These are phyloP conservation scores for Heptranchias perlo DNA, from an alignment of 2,113 vertebrate genomes.

Conservation along the genomic window DNA sequence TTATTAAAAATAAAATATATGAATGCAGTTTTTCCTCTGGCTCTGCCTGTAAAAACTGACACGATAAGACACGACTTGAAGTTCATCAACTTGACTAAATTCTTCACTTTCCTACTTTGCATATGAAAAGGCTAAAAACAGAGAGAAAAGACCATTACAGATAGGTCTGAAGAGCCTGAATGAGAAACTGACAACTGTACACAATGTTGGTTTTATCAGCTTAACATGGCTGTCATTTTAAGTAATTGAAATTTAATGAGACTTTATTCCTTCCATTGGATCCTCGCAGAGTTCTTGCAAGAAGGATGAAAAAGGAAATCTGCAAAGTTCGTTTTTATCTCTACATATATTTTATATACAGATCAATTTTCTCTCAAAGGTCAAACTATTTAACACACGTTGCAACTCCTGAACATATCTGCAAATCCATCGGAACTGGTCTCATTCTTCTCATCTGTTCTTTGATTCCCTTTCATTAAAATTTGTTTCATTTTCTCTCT, in stretches of 20 bases:
- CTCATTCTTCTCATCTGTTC: background rate
- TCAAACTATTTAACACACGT: background rate
- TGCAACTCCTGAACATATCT: background rate
- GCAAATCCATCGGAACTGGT: background rate
- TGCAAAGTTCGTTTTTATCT: background rate
- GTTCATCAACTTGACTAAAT: slow-evolving; percentile 76
- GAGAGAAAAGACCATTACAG: slow-evolving; percentile 86
- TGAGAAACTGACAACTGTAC: slow-evolving; percentile 57
- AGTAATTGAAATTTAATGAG: slow-evolving; percentile 62
- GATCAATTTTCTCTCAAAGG: background rate
- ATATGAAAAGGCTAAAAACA: slow-evolving; percentile 68
- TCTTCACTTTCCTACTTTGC: slow-evolving; percentile 68
- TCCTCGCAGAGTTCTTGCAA: too few relatives aligned
- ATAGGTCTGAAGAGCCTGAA: slow-evolving; percentile 75
- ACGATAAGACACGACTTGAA: slow-evolving; percentile 51
- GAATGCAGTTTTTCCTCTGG: background rate
- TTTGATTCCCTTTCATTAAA: background rate
- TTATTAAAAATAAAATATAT: background rate
- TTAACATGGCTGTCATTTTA: slow-evolving; percentile 60
- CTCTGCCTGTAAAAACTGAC: background rate
- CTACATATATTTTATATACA: background rate
- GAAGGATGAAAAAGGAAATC: background rate
- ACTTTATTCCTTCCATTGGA: slow-evolving; percentile 42
- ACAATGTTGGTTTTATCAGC: slow-evolving; percentile 56
- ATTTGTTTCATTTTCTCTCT: background rate